Evolutionary conservation across 2,888 invertebrate species (phyloP).

Genomic region (Liopterus haemorrhoidalis): DNA sequence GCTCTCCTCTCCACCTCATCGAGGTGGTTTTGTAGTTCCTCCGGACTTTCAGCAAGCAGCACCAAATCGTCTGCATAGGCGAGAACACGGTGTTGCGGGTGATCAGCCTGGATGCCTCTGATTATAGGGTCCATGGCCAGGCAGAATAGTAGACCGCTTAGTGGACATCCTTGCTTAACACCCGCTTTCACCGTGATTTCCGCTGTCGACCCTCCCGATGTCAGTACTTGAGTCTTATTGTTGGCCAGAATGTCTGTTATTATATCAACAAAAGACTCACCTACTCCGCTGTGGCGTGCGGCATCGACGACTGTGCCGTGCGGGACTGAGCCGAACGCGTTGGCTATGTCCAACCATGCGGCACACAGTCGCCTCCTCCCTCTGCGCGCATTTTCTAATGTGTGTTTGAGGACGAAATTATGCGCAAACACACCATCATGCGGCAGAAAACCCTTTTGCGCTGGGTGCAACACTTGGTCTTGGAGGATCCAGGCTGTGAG

Average conservation of each 20-base stretch:
- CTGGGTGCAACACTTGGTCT: constrained; percentile 19
- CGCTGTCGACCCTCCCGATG: no score
- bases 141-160: constrained; percentile 1
- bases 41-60: not conserved
- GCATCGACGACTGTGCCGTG: constrained; percentile 33
- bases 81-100: not conserved
- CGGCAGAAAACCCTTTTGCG: constrained; percentile 41
- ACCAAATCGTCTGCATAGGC: constrained; percentile 1
- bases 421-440: constrained; percentile 39
- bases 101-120: no score
- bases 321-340: constrained; percentile 42
- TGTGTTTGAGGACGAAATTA: constrained; percentile 38
- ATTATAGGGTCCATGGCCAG: not conserved
- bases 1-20: no score
- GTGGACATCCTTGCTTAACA: constrained; percentile 1
- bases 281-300: no score
- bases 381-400: constrained; percentile 30
- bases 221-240: no score
- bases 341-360: constrained; percentile 40
- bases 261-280: no score
- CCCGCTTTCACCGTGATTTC: not conserved
- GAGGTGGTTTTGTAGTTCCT: constrained; percentile 26
- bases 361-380: constrained; percentile 25
- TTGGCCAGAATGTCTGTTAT: no score
- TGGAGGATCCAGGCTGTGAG: constrained; percentile 27